Evolutionary conservation across 2,797 vertebrate genomes (phyloP), one percentile per base, ranked within the genome.

Genomic region (Rhynchotus rufescens): DNA sequence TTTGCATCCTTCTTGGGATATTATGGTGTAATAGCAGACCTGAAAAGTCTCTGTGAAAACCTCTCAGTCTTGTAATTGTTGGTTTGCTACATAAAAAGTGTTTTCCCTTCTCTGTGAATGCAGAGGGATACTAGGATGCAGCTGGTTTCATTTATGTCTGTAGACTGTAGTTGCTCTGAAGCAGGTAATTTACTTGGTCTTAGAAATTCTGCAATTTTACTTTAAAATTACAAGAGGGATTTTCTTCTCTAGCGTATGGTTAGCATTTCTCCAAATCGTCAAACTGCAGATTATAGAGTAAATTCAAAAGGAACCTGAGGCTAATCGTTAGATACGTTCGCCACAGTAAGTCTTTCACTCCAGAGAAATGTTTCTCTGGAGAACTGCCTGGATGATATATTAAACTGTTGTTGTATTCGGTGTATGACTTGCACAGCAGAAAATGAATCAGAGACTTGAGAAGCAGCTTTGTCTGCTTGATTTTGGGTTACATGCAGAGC

Each of bases 1-100:
- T 4, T 54, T 38, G 36, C 52, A 74, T 79, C 80, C 84, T 73
- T 56, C 69, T 86, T 89, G 76, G 71, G 60, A 40, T 71, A 25
- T 52, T 84, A 3, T 38, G 34, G 38, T 17, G n/a, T 60, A 88
- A 34, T 13, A 62, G 38, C 25, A 67, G 66, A 15, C 71, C 57
- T 28, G 61, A 20, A 71, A 38, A 59, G 28, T 75, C 15, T 23
- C 9, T 4, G 9, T 28, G 75, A 42, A 69, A 74, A 32, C 1
- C 1, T 86, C 56, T n/a, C 56, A 40, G 0, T 66, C 34, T 78
- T 62, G 32, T 54, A 44, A 68, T 72, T 10, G 12, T 81, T 28
- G 67, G 6, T 62, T 73, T 81, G 64, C 13, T 69, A 42, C 51
- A 73, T 86, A 73, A 83, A 79, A 71, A 72, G 34, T 65, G 10